Evolutionary conservation across 2,888 invertebrate genomes (phyloP).

Genomic region (Tinea pellionella): DNA sequence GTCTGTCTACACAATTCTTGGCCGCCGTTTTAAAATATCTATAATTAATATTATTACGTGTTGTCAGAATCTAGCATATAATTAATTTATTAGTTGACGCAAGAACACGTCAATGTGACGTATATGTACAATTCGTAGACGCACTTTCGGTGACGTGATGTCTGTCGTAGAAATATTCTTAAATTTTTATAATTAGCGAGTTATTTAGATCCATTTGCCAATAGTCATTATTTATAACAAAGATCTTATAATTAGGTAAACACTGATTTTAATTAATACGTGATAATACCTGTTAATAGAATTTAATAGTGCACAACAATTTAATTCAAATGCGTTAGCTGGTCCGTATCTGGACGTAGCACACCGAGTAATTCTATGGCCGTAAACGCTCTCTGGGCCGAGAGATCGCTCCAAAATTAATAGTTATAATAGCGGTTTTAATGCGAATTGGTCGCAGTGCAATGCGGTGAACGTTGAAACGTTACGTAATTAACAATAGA

Average conservation of each 20-base stretch:
- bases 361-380: constrained; percentile 18
- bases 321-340: constrained; percentile 9
- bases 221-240: neutral
- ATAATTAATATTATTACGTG: neutral
- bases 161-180: neutral
- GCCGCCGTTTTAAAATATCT: neutral
- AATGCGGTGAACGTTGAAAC: constrained; percentile 51
- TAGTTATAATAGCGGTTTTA: constrained; percentile 39
- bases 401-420: constrained; percentile 25
- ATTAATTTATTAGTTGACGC: constrained; percentile 6
- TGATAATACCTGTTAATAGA: neutral
- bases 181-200: neutral
- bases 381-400: constrained; percentile 17
- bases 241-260: neutral
- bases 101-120: constrained; percentile 7
- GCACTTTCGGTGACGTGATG: neutral
- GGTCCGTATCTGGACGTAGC: constrained; percentile 11
- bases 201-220: neutral
- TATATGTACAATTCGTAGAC: neutral
- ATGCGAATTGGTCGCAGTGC: constrained; percentile 41
- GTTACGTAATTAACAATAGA: constrained; percentile 68
- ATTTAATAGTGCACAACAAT: constrained; percentile 9
- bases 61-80: neutral
- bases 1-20: neutral
- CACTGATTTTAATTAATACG: neutral